Conservation (phyloP, 2,888 invertebrate species). For the Drosophila gaucha region DNA sequence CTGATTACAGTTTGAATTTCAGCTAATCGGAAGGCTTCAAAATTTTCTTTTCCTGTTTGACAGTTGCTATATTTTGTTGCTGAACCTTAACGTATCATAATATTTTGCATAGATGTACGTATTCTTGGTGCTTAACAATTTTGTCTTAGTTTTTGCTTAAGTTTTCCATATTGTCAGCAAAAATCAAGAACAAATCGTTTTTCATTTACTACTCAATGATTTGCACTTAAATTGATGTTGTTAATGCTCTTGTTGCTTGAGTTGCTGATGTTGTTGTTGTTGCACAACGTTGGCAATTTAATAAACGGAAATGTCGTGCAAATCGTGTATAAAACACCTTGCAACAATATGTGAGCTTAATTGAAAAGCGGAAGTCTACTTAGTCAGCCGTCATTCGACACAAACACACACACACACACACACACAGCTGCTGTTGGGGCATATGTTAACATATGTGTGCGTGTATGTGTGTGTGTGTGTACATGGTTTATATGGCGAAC, state of each 20-base stretch:
- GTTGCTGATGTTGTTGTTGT: slow-evolving; percentile 20
- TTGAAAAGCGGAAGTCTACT: slow-evolving; percentile 80
- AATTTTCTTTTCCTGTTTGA: no score
- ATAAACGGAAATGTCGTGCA: slow-evolving; percentile 73
- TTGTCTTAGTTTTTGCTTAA: not conserved
- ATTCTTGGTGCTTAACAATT: not conserved
- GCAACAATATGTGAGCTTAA: slow-evolving; percentile 74
- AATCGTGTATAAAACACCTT: slow-evolving; percentile 79
- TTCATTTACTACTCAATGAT: slow-evolving; percentile 9
- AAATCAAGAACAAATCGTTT: slow-evolving; percentile 12
- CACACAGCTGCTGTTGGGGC: not conserved
- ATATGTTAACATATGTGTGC: slow-evolving; percentile 8
- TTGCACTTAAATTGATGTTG: slow-evolving; percentile 20
- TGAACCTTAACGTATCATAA: no score
- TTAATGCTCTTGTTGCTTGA: slow-evolving; percentile 12
- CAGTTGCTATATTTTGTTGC: no score
- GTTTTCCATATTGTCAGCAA: not conserved
- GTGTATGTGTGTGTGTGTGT: slow-evolving; percentile 6
- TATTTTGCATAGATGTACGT: not conserved
- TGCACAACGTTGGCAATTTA: slow-evolving; percentile 56
- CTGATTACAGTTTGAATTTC: no score
- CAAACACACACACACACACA: slow-evolving; percentile 15
- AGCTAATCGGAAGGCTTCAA: no score
- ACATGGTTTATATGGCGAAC: slow-evolving; percentile 72
- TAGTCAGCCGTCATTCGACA: slow-evolving; percentile 62